Percentiles rank a stretch among this genome's conserved stretches.
Evolutionary conservation across 2,797 vertebrate species (phyloP).

Genomic region (Fistularia tabacaria): DNA sequence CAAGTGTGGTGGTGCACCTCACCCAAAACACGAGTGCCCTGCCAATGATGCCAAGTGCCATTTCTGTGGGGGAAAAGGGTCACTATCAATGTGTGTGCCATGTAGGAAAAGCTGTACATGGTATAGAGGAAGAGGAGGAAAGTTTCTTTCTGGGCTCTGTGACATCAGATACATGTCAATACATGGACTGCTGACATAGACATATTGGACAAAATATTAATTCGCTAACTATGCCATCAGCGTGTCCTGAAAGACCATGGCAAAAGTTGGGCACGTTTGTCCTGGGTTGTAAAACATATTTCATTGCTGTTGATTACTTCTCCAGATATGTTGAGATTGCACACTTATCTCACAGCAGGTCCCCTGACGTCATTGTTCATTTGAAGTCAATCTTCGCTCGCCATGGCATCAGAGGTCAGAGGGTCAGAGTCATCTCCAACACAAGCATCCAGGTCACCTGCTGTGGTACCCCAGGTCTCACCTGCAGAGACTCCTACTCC

Average conservation of each 20-base stretch:
- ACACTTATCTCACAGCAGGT: no score
- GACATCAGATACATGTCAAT: not conserved
- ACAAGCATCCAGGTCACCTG: not conserved
- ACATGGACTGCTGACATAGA: not conserved
- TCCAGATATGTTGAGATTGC: no score
- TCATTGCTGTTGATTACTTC: no score
- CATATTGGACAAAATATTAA: not conserved
- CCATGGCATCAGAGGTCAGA: no score
- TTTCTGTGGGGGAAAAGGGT: conserved; percentile 15
- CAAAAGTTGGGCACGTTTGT: no score
- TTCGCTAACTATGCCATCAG: no score
- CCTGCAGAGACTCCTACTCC: not conserved
- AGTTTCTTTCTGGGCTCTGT: conserved; percentile 4
- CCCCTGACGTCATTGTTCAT: no score
- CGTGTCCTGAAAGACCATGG: no score
- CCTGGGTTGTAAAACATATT: no score
- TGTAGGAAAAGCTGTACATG: not conserved
- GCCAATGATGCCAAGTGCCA: conserved; percentile 15
- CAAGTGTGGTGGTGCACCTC: conserved; percentile 3
- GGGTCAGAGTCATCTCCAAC: not conserved
- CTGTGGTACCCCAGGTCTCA: not conserved
- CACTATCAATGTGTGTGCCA: conserved; percentile 2
- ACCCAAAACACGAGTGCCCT: conserved; percentile 9
- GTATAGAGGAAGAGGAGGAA: conserved; percentile 7
- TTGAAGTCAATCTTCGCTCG: no score